A percentile compares a stretch with the other conserved stretches of the same genome.
phyloP scores from a whole-genome alignment of 2,113 vertebrate genomes.

The Hipposideros armiger region DNA sequence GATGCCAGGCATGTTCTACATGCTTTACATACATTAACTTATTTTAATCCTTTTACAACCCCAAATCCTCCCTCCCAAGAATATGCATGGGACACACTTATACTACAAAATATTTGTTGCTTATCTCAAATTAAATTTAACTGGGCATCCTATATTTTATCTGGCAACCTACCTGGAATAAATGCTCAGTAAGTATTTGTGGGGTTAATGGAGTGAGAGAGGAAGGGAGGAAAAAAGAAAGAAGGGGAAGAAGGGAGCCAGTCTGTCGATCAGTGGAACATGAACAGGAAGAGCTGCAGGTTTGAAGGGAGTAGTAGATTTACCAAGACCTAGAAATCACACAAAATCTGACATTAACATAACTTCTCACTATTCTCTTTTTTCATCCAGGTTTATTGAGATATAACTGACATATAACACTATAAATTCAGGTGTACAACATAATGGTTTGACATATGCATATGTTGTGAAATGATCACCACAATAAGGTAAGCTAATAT shows the following conservation, averaged over 20 bases:
- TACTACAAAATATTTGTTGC: background rate
- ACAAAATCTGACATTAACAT: conserved; percentile 6
- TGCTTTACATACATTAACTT: background rate
- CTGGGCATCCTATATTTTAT: background rate
- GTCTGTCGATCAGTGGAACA: background rate
- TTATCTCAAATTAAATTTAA: conserved; percentile 25
- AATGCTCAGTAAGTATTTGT: background rate
- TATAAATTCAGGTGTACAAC: background rate
- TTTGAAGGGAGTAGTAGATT: background rate
- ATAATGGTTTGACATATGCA: background rate
- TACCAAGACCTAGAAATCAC: conserved; percentile 13
- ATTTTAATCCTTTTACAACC: background rate
- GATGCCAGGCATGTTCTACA: background rate
- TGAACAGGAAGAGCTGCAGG: background rate
- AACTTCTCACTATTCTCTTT: conserved; percentile 30
- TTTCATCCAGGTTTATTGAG: background rate
- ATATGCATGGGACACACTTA: background rate
- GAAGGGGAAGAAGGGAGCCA: background rate
- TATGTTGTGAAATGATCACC: background rate
- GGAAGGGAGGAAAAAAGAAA: background rate
- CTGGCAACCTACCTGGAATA: background rate
- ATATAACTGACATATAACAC: background rate
- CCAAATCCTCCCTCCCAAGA: background rate
- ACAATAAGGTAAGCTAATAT: background rate
- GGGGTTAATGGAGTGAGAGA: background rate